phyloP scores from a whole-genome alignment of 2,113 vertebrate species.

The Dicerorhinus sumatrensis region DNA sequence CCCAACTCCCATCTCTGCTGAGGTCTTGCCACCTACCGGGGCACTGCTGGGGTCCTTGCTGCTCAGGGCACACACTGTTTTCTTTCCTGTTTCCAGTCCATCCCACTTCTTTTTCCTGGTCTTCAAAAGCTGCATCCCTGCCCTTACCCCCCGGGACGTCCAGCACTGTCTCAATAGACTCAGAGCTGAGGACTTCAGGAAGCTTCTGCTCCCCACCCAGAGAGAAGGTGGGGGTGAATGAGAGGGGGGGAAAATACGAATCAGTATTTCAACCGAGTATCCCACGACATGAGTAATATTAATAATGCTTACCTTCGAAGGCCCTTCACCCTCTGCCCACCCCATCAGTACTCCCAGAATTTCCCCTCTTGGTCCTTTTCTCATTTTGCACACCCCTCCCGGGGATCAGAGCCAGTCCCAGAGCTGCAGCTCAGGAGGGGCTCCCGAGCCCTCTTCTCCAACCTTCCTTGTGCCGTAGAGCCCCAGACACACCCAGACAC shows the following conservation, averaged over 20 bases:
- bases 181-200: background rate
- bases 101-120: no score
- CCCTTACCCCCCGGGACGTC: background rate
- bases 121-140: background rate
- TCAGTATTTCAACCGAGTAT: background rate
- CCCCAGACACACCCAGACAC: background rate
- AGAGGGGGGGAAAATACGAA: no score
- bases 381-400: background rate
- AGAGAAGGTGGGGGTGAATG: background rate
- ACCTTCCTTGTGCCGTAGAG: background rate
- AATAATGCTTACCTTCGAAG: background rate
- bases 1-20: no score
- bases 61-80: background rate
- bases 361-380: background rate
- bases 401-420: background rate
- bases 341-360: background rate
- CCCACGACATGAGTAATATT: background rate
- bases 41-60: accelerated
- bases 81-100: background rate
- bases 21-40: background rate
- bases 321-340: background rate
- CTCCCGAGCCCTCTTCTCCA: background rate
- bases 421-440: background rate
- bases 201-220: background rate
- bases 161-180: background rate